Evolutionary conservation across 2,797 vertebrate species (phyloP), one percentile per base, ranked within the genome.

Genomic region (Acomys russatus): DNA sequence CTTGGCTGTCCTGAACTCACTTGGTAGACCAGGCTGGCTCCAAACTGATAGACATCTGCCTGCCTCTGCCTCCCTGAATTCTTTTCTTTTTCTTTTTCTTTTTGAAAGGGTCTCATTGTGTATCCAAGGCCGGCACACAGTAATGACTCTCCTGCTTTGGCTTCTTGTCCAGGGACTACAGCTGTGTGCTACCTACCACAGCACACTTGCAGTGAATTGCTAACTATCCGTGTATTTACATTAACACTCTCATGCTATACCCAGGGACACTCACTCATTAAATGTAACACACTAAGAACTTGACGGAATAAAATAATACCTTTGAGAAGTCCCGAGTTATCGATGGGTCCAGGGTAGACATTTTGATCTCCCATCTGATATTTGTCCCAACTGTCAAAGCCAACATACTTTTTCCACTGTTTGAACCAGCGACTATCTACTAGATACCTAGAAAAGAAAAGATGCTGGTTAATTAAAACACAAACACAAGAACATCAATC

Each of bases 361-460:
- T 99, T 99, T 98, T 99, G 99, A 98, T 99, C 99, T 96, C 99
- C 99, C 99, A 99, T 99, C 98, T 99, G 99, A 97, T 99, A 99
- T 98, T 99, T 99, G 98, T 99, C 99, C 99, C 99, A 99, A 97
- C 99, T 99, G 98, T 99, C 99, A 99, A 99, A 99, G 77, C 99
- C 99, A 98, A 99, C 99, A 99, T 99, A 99, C 98, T 99, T 99
- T 98, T 99, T 99, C 99, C 99, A 99, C 98, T 99, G 99, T 98
- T 99, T 99, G 98, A 99, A 99, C 99, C 99, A 99, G 97, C 99
- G 99, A 98, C 99, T 99, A 99, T 99, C 99, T 95, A 99, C 99
- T 91, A 99, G 98, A 98, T 99, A 99, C 99, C 99, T 99, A 98
- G 89, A 98, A 98, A 84, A 92, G 18, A 91, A 98, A 97, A 91